Conservation (phyloP, 2,888 invertebrate species). For the Blastobasis adustella region DNA sequence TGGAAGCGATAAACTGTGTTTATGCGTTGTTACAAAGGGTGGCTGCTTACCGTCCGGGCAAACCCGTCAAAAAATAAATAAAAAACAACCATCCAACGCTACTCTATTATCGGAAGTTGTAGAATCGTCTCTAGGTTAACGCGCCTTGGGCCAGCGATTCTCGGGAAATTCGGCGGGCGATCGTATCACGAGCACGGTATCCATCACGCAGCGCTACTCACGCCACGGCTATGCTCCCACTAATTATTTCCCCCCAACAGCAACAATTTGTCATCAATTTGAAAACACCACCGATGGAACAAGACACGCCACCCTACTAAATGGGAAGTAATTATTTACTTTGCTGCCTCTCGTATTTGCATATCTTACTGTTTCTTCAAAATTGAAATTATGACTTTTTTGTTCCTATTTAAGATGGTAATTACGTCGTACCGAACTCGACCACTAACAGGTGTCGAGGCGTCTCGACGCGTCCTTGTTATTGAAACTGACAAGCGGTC, state of each 20-base stretch:
- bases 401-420: no score
- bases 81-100: no score
- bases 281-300: slow-evolving; percentile 32
- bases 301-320: slow-evolving; percentile 17
- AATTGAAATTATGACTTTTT: background rate
- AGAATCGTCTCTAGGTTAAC: no score
- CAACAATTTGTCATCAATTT: slow-evolving; percentile 51
- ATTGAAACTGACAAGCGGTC: slow-evolving; percentile 66
- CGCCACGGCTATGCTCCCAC: slow-evolving; percentile 42
- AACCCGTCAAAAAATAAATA: no score
- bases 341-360: slow-evolving; percentile 6
- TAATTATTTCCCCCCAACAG: slow-evolving; percentile 50
- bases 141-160: slow-evolving; percentile 25
- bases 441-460: slow-evolving; percentile 43
- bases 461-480: slow-evolving; percentile 39
- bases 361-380: background rate
- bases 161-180: slow-evolving; percentile 66
- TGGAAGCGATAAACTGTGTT: no score
- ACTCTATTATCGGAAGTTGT: no score
- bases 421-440: background rate
- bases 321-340: slow-evolving; percentile 18
- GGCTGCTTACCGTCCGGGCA: no score
- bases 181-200: slow-evolving; percentile 63
- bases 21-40: no score
- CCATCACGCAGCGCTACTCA: slow-evolving; percentile 54